Evolutionary conservation across 1,140 invertebrate species (phyloP).

Genomic region (Calliopsis andreniformis): DNA sequence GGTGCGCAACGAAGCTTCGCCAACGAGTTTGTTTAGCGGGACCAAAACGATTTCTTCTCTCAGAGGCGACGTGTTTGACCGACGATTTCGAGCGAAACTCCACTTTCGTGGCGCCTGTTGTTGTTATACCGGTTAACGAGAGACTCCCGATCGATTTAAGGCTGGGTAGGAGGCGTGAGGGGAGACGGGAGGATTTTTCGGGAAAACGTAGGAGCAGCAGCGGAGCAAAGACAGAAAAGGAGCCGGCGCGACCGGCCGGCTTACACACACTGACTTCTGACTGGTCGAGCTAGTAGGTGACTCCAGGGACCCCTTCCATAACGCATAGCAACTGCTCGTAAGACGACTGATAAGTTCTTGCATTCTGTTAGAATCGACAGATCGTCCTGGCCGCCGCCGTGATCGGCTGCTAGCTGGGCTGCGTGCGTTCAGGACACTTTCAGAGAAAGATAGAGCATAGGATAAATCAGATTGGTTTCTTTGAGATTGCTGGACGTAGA

Average conservation of each 20-base stretch:
- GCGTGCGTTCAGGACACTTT: no score
- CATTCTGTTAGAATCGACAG: constrained; percentile 49
- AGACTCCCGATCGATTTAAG: no score
- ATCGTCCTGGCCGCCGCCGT: constrained; percentile 3
- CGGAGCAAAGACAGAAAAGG: constrained; percentile 50
- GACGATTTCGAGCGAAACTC: background rate
- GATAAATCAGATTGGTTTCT: no score
- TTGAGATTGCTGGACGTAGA: no score
- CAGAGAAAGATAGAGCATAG: no score
- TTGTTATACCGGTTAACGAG: no score
- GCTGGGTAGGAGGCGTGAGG: background rate
- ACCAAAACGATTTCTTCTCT: no score
- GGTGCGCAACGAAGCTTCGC: no score
- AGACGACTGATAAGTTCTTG: constrained; percentile 64
- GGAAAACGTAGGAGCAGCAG: constrained; percentile 23
- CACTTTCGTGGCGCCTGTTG: background rate
- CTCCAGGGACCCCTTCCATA: constrained; percentile 67
- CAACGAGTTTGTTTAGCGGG: no score
- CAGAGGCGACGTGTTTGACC: no score
- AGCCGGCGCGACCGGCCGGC: constrained; percentile 65
- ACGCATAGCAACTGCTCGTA: constrained; percentile 70
- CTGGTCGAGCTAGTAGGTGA: constrained; percentile 68
- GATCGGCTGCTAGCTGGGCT: background rate
- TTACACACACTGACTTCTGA: constrained; percentile 68
- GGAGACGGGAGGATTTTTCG: constrained; percentile 24